A percentile compares a stretch with the other conserved stretches of the same genome.
phyloP scores from a whole-genome alignment of 2,113 vertebrate genomes.

The Muscicapa adusta region DNA sequence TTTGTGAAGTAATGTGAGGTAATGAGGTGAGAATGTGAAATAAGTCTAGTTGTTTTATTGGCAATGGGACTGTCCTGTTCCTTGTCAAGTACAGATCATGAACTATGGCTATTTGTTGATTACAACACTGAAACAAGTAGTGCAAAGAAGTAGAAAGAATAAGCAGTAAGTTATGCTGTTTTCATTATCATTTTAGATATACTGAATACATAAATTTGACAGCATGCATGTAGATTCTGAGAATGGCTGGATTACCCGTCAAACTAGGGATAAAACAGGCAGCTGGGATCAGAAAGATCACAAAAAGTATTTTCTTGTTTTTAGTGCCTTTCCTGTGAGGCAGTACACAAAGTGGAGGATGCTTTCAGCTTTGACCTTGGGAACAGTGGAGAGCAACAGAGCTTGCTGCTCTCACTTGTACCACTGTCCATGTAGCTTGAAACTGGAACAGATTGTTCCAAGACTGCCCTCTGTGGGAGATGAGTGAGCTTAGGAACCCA shows the following conservation, averaged over 20 bases:
- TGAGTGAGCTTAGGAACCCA: neutral
- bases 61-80: neutral
- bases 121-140: neutral
- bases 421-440: rapidly evolving
- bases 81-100: neutral
- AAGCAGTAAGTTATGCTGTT: neutral
- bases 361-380: neutral
- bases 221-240: neutral
- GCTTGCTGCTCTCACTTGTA: rapidly evolving
- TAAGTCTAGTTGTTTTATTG: neutral
- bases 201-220: neutral
- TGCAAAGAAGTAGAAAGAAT: neutral
- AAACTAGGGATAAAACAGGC: neutral
- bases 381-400: neutral
- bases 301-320: neutral
- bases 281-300: neutral
- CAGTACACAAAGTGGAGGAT: neutral
- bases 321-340: neutral
- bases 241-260: neutral
- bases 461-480: neutral
- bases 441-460: neutral
- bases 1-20: neutral
- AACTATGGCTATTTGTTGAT: neutral
- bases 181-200: neutral
- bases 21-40: neutral